These are phyloP conservation scores for Vipera ursinii DNA, from an alignment of 2,797 vertebrate genomes.

Conservation along the genomic window DNA sequence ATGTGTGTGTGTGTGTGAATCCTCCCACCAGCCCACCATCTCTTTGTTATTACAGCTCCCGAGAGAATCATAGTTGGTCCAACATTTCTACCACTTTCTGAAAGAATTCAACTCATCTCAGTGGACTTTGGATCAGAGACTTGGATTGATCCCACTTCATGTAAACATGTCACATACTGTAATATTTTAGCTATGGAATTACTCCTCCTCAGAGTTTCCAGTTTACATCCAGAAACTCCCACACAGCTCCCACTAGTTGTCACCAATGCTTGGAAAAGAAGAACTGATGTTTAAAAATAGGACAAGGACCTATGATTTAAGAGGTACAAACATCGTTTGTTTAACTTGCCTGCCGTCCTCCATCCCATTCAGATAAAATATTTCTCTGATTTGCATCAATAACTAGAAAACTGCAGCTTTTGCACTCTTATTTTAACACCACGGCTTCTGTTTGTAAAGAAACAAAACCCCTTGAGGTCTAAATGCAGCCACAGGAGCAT, in stretches of 20 bases:
- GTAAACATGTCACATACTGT: conserved; percentile 39
- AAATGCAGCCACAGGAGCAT: background rate
- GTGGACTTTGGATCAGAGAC: conserved; percentile 43
- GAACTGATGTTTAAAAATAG: conserved; percentile 52
- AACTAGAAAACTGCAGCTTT: background rate
- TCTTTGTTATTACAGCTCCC: background rate
- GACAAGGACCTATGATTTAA: conserved; percentile 61
- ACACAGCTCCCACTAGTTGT: conserved; percentile 53
- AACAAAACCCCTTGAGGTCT: background rate
- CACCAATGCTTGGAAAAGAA: conserved; percentile 61
- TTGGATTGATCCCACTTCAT: conserved; percentile 50
- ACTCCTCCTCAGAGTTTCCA: conserved; percentile 52
- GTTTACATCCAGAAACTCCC: conserved; percentile 58
- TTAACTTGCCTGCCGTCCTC: background rate
- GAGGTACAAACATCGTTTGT: conserved; percentile 57
- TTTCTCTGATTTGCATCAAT: background rate
- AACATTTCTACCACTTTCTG: conserved; percentile 43
- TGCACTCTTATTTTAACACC: background rate
- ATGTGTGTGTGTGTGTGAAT: background rate
- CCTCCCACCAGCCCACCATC: background rate
- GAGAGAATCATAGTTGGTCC: conserved; percentile 25
- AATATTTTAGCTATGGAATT: conserved; percentile 43
- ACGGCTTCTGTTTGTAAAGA: background rate
- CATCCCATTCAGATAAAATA: background rate
- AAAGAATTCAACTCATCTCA: conserved; percentile 25